Base-by-base conservation (phyloP, 1,140 invertebrate species). In the Melipona quadrifasciata region DNA sequence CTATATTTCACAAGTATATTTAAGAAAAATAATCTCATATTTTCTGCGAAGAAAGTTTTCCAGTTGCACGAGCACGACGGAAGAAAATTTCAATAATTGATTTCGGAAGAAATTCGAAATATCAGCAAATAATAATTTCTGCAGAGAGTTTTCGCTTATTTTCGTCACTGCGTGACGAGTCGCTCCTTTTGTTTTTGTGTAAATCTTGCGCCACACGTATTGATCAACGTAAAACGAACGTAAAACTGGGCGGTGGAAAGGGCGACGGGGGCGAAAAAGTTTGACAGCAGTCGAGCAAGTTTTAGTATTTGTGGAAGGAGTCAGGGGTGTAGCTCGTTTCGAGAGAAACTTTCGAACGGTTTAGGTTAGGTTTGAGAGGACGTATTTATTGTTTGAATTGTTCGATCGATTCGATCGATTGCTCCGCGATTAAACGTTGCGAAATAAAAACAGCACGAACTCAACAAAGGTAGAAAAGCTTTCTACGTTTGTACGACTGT, bases 261-360 rank as follows among this genome's bases (percentile, higher is more conserved):
- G 6, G 17, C 64, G 4, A 8, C 8, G 27, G 6, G 17, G 77
- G 4, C n/a, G 58, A n/a, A 21, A 51, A 79, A 79, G 27, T 79
- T 79, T 68, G 51, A 79, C 64, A 79, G 64, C 8, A 55, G n/a
- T 68, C 10, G n/a, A 53, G 5, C 24, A 79, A 64, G 77, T 71
- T 71, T 71, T 47, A 71, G 24, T 67, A 51, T 68, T 79, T 34
- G 47, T 53, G 31, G 64, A 68, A 53, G 51, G 31, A 31, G 16
- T n/a, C 27, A 31, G 64, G 64, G 31, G 24, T 39, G 19, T 17
- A 53, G 21, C 31, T 21, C 21, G 64, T 39, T 79, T 55, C 47
- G 16, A 24, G 1, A 10, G 5, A 55, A 55, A 68, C 21, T 55
- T 65, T 68, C 4, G 1, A 79, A 39, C 31, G 39, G 47, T 68